phyloP scores from a whole-genome alignment of 2,113 vertebrate species.

The Platichthys stellatus region DNA sequence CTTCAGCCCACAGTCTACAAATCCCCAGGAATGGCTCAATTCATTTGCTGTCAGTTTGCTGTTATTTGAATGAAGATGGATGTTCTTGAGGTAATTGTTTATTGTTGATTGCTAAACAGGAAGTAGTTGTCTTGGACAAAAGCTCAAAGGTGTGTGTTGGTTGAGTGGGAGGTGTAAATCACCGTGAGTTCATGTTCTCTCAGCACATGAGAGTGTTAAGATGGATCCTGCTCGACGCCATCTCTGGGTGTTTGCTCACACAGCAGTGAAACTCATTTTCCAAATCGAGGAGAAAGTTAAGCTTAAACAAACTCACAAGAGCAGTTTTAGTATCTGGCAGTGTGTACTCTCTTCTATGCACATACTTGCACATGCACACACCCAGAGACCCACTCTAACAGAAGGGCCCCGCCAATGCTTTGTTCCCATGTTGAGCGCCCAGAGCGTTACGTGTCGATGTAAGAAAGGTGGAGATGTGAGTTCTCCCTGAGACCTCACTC shows the following conservation, averaged over 20 bases:
- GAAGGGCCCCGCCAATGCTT: constrained; percentile 68
- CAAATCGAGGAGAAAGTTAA: constrained; percentile 30
- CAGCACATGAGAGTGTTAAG: constrained; percentile 13
- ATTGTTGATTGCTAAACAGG: constrained; percentile 25
- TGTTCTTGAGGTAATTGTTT: constrained; percentile 6
- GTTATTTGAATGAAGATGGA: not conserved
- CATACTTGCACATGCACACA: constrained; percentile 12
- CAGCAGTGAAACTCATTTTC: not conserved
- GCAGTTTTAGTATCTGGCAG: constrained; percentile 16
- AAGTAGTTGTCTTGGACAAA: constrained; percentile 10
- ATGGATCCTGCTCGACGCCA: constrained; percentile 12
- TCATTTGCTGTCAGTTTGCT: not conserved
- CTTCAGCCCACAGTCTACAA: too few species aligned
- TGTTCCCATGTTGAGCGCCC: constrained; percentile 70
- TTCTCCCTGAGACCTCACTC: constrained; percentile 40
- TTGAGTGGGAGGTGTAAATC: constrained; percentile 20
- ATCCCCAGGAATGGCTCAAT: not conserved
- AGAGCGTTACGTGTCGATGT: constrained; percentile 44
- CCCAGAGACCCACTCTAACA: constrained; percentile 49
- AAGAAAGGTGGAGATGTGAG: constrained; percentile 27
- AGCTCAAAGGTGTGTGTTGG: not conserved
- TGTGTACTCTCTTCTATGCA: constrained; percentile 15
- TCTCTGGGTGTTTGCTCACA: constrained; percentile 1
- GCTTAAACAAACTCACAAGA: constrained; percentile 42
- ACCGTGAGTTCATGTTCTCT: constrained; percentile 26